Percentiles rank a stretch among this genome's conserved stretches.
These are phyloP conservation scores for Oryzias dopingdopingensis DNA, from an alignment of 2,797 vertebrate species.

Conservation along the genomic window DNA sequence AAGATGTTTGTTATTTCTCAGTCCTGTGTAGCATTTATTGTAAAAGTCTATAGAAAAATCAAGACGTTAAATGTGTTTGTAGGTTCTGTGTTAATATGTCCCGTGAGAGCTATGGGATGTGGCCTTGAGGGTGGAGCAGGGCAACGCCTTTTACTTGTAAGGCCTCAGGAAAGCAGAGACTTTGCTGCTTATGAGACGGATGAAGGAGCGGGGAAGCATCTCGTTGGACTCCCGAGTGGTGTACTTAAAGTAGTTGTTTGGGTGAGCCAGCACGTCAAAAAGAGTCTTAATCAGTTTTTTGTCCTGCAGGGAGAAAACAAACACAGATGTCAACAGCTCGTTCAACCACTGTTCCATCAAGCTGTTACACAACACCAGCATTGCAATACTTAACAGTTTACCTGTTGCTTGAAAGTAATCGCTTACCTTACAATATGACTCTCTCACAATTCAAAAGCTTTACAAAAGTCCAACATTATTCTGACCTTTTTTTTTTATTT, in stretches of 20 bases:
- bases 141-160: conserved; percentile 86
- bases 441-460: too few relatives aligned
- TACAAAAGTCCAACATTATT: too few relatives aligned
- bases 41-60: conserved; percentile 60
- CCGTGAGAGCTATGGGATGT: conserved; percentile 51
- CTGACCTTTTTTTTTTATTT: too few relatives aligned
- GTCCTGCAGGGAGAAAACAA: conserved; percentile 78
- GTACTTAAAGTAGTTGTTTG: conserved; percentile 99
- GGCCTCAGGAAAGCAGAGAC: conserved; percentile 95
- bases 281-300: conserved; percentile 99
- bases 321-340: background rate
- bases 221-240: conserved; percentile 96
- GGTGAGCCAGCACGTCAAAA: conserved; percentile 96
- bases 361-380: conserved; percentile 4
- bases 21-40: conserved; percentile 72
- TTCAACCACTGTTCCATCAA: background rate
- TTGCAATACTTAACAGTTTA: background rate
- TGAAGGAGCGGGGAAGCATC: conserved; percentile 98
- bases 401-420: too few relatives aligned
- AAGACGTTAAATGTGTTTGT: conserved; percentile 39
- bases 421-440: too few relatives aligned
- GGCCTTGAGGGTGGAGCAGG: conserved; percentile 43
- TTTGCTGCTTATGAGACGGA: conserved; percentile 97
- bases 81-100: conserved; percentile 55
- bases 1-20: conserved; percentile 42